These are phyloP conservation scores for Triops longicaudatus DNA, from an alignment of 1,140 invertebrate species.

Conservation along the genomic window DNA sequence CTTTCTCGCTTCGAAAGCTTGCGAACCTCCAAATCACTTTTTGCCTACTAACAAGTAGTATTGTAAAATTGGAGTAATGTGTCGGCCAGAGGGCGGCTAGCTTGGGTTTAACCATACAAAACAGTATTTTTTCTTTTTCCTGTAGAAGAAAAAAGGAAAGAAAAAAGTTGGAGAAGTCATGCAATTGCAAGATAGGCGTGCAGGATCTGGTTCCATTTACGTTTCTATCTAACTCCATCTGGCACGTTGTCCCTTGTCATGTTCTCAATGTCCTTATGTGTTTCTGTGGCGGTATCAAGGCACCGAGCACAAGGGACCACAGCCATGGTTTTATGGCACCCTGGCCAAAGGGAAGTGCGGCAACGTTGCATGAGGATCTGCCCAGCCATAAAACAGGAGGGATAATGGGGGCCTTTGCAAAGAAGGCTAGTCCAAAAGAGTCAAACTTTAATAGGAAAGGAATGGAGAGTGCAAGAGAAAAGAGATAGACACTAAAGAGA, in stretches of 20 bases:
- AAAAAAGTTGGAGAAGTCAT: neutral
- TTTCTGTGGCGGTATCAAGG: conserved; percentile 10
- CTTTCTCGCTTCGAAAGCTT: too few species aligned
- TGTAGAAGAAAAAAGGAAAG: neutral
- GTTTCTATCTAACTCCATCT: conserved; percentile 12
- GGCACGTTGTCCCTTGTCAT: conserved; percentile 14
- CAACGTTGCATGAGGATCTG: conserved; percentile 11
- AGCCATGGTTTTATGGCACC: conserved; percentile 14
- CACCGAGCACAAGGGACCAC: conserved; percentile 9
- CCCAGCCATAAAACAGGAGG: conserved; percentile 14
- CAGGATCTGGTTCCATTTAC: neutral
- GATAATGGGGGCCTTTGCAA: neutral
- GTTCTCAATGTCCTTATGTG: conserved; percentile 15
- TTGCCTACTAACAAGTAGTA: too few species aligned
- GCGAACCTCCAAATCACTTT: too few species aligned
- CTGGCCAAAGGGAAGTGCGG: conserved; percentile 13
- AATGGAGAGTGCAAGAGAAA: neutral
- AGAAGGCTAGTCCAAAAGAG: neutral
- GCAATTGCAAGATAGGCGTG: conserved; percentile 10
- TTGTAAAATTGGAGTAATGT: too few species aligned
- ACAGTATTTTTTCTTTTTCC: neutral
- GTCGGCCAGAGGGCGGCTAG: too few species aligned
- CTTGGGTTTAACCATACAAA: neutral
- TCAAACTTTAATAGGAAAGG: neutral
- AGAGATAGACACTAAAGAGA: neutral